Percentiles rank a stretch among this genome's conserved stretches.
phyloP scores from a whole-genome alignment of 2,888 invertebrate species.

The Drosophila austrosaltans region DNA sequence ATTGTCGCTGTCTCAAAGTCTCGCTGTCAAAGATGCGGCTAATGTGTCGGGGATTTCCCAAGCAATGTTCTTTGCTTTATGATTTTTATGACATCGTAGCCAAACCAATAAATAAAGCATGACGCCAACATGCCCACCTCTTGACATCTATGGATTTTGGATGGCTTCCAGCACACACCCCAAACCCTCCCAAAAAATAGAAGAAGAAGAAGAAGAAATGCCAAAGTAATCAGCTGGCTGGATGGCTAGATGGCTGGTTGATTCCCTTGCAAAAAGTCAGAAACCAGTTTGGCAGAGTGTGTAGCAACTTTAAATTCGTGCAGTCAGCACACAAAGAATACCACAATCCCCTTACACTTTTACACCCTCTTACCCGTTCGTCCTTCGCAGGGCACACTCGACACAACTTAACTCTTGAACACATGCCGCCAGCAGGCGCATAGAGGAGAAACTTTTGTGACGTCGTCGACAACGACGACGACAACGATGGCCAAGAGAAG shows the following conservation, averaged over 20 bases:
- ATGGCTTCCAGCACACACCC: constrained; percentile 25
- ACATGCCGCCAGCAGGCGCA: constrained; percentile 78
- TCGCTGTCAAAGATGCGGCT: constrained; percentile 56
- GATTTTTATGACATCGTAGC: constrained; percentile 70
- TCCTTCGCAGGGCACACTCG: constrained; percentile 47
- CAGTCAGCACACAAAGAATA: constrained; percentile 62
- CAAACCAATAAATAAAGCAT: constrained; percentile 66
- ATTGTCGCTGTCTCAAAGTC: constrained; percentile 66
- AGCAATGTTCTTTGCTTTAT: constrained; percentile 63
- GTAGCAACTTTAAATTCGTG: constrained; percentile 74
- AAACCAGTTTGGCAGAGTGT: constrained; percentile 67
- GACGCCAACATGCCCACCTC: constrained; percentile 39
- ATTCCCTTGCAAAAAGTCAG: constrained; percentile 61
- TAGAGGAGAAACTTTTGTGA: constrained; percentile 73
- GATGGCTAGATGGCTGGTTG: constrained; percentile 11
- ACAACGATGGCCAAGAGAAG: constrained; percentile 10
- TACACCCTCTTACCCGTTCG: neutral
- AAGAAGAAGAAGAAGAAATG: constrained; percentile 58
- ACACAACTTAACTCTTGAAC: constrained; percentile 77
- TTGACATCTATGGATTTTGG: constrained; percentile 54
- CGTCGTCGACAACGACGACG: constrained; percentile 38
- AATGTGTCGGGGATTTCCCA: constrained; percentile 63
- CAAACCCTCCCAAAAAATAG: too few relatives aligned
- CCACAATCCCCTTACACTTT: constrained; percentile 29
- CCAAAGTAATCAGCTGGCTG: constrained; percentile 73